phyloP scores from a whole-genome alignment of 2,113 vertebrate species.

The Cyprinodon tularosa region DNA sequence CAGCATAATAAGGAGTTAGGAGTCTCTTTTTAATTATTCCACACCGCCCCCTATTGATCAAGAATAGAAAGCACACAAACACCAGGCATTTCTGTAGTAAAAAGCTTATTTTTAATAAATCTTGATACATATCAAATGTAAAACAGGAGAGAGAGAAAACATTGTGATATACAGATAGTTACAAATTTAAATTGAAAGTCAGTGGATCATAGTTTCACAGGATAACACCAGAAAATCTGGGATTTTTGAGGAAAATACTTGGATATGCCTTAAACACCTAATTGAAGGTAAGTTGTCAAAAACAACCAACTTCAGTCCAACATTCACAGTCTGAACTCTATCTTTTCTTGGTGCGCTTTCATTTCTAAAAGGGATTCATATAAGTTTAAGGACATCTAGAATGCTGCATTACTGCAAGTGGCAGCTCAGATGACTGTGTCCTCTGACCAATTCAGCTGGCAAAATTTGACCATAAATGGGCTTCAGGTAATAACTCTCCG shows the following conservation, averaged over 20 bases:
- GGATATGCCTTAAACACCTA: not conserved
- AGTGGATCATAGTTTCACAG: slow-evolving; percentile 9
- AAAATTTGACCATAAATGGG: too few species aligned
- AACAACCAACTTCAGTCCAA: too few species aligned
- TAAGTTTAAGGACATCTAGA: too few species aligned
- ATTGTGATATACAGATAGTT: not conserved
- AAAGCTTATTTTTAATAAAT: not conserved
- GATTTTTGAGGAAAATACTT: not conserved
- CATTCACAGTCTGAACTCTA: too few species aligned
- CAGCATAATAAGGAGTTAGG: not conserved
- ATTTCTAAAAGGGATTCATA: too few species aligned
- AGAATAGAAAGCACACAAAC: not conserved
- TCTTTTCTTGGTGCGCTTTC: too few species aligned
- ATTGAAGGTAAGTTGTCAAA: not conserved
- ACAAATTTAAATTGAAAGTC: not conserved
- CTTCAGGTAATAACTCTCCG: too few species aligned
- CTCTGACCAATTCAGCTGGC: too few species aligned
- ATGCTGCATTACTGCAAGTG: too few species aligned
- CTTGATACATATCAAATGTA: not conserved
- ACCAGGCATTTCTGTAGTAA: slow-evolving; percentile 29
- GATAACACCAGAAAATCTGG: not conserved
- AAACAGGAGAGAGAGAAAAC: slow-evolving; percentile 45
- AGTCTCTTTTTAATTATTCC: not conserved
- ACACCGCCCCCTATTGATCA: slow-evolving; percentile 56
- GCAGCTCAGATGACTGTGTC: too few species aligned